A percentile compares a stretch with the other conserved stretches of the same genome.
These are phyloP conservation scores for Acrobasis suavella DNA, from an alignment of 2,888 invertebrate species.

Conservation along the genomic window DNA sequence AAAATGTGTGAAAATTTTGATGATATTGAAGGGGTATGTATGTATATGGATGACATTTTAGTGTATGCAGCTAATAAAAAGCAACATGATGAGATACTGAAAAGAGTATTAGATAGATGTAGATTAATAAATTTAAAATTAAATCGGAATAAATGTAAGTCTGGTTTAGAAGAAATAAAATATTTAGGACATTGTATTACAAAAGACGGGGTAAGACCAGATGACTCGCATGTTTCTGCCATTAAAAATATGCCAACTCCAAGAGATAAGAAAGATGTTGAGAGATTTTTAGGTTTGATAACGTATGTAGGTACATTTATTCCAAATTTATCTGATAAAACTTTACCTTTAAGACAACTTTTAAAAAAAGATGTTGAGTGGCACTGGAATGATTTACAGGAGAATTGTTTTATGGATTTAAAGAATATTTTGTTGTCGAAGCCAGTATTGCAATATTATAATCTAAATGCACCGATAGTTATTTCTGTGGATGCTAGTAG, in stretches of 20 bases:
- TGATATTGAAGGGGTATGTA: constrained; percentile 34
- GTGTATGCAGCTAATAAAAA: constrained; percentile 17
- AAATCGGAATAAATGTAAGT: constrained; percentile 7
- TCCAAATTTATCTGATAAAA: background rate
- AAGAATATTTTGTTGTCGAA: background rate
- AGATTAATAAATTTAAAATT: constrained; percentile 23
- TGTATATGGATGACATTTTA: constrained; percentile 38
- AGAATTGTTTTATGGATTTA: background rate
- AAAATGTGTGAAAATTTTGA: constrained; percentile 23
- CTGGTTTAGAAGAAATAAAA: constrained; percentile 13
- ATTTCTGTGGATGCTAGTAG: too few species aligned
- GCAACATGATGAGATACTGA: constrained; percentile 24
- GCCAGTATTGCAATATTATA: background rate
- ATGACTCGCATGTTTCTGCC: constrained; percentile 5
- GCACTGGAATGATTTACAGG: background rate
- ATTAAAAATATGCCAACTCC: constrained; percentile 18
- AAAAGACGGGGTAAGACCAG: constrained; percentile 6
- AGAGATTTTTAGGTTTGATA: background rate
- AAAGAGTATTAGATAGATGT: constrained; percentile 7
- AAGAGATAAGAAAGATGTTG: background rate
- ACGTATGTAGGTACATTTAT: background rate
- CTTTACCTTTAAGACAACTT: background rate
- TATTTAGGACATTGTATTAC: constrained; percentile 21
- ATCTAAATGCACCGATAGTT: background rate
- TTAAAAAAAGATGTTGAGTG: background rate